Conservation (phyloP, 1,140 invertebrate species). For the Rhizoglyphus robini region DNA sequence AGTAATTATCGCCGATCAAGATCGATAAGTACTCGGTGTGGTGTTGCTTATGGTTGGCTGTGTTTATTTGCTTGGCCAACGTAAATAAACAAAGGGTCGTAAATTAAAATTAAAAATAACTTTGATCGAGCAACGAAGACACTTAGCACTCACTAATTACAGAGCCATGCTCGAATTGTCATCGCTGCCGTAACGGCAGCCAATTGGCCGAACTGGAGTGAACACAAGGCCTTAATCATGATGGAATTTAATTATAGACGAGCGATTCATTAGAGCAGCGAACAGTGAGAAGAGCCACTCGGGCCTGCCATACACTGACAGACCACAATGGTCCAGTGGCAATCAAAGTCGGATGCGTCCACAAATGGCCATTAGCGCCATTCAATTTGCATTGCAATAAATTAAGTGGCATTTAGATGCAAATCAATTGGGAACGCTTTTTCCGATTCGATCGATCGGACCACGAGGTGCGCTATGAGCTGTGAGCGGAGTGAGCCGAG, state of each 20-base stretch:
- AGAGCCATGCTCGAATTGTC: constrained; percentile 14
- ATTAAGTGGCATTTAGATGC: constrained; percentile 14
- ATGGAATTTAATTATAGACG: constrained; percentile 8
- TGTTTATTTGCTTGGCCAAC: too few species aligned
- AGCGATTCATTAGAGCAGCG: not conserved
- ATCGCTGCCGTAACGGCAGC: too few species aligned
- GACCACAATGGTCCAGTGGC: not conserved
- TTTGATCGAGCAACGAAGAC: not conserved
- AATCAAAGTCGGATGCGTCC: too few species aligned
- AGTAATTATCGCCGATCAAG: constrained; percentile 1
- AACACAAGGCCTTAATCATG: not conserved
- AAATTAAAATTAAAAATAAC: constrained; percentile 8
- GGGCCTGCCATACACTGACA: too few species aligned
- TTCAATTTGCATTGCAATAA: constrained; percentile 11
- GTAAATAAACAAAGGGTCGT: constrained; percentile 3
- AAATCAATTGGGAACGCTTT: constrained; percentile 7
- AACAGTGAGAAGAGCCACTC: not conserved
- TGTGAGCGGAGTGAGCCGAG: not conserved
- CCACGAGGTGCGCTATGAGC: not conserved
- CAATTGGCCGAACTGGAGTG: too few species aligned
- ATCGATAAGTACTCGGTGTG: not conserved
- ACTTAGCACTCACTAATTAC: constrained; percentile 6
- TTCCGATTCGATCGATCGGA: not conserved
- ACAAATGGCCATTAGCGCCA: too few species aligned
- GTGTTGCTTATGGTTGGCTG: too few species aligned